Evolutionary conservation across 2,797 vertebrate species (phyloP).

Genomic region (Cyclopterus lumpus): DNA sequence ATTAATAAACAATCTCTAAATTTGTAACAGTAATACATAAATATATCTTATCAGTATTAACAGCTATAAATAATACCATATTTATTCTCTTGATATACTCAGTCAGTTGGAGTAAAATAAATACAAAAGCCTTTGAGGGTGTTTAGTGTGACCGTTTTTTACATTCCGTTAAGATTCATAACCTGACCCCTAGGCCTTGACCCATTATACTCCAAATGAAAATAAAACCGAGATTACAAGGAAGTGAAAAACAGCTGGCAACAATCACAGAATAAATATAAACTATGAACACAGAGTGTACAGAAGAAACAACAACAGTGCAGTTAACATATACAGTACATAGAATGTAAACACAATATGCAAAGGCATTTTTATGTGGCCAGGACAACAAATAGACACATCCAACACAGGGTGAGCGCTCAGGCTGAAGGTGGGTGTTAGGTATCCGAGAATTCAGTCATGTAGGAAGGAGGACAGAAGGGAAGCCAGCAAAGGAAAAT

Average conservation of each 20-base stretch:
- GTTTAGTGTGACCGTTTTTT: conserved; percentile 41
- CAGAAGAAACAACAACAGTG: conserved; percentile 45
- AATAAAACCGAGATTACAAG: conserved; percentile 62
- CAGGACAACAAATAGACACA: conserved; percentile 24
- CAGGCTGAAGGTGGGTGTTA: conserved; percentile 39
- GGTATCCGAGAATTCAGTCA: conserved; percentile 48
- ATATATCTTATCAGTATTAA: conserved; percentile 50
- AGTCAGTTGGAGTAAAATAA: conserved; percentile 31
- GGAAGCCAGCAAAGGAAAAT: conserved; percentile 28
- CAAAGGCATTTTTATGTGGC: conserved; percentile 37
- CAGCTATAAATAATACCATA: conserved; percentile 48
- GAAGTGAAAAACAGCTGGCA: conserved; percentile 51
- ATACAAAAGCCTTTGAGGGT: conserved; percentile 37
- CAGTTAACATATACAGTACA: conserved; percentile 55
- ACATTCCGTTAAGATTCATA: conserved; percentile 15
- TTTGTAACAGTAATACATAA: conserved; percentile 57
- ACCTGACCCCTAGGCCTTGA: conserved; percentile 1
- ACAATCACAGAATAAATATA: conserved; percentile 49
- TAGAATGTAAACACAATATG: conserved; percentile 40
- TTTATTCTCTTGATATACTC: conserved; percentile 4
- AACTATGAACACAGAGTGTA: conserved; percentile 54
- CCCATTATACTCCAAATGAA: conserved; percentile 65
- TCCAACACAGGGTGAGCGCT: conserved; percentile 20
- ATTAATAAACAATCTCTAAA: conserved; percentile 26
- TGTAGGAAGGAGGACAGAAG: background rate